Evolutionary conservation across 2,797 vertebrate genomes (phyloP).

Genomic region (Anguilla obscura): DNA sequence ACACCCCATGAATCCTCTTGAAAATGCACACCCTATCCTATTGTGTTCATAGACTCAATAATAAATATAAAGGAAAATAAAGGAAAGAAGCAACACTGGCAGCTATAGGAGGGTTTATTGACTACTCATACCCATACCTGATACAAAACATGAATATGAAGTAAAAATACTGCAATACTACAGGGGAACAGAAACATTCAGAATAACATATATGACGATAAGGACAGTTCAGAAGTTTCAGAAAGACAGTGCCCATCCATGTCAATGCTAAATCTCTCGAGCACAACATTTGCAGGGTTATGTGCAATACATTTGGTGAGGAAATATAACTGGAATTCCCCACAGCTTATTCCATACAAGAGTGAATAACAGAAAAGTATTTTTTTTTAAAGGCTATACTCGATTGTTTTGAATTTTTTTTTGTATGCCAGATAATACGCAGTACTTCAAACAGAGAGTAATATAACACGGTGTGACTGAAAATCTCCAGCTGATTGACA

Average conservation of each 20-base stretch:
- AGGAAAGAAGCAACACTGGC: background rate
- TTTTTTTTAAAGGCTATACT: background rate
- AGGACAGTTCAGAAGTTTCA: constrained; percentile 33
- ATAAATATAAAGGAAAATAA: background rate
- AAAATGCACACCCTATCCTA: background rate
- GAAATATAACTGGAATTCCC: constrained; percentile 33
- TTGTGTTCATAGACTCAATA: background rate
- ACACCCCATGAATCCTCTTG: background rate
- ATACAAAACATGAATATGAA: constrained; percentile 21
- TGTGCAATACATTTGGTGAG: constrained; percentile 55
- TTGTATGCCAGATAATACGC: background rate
- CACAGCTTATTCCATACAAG: constrained; percentile 61
- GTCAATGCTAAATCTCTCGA: constrained; percentile 32
- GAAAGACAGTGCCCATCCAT: constrained; percentile 49
- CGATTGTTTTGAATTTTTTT: background rate
- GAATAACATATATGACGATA: constrained; percentile 31
- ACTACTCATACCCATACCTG: constrained; percentile 40
- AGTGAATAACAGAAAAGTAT: background rate
- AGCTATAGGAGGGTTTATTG: constrained; percentile 54
- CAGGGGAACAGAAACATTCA: constrained; percentile 32
- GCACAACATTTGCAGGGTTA: constrained; percentile 10
- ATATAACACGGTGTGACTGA: background rate
- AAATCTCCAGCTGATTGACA: background rate
- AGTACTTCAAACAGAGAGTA: background rate
- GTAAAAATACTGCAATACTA: constrained; percentile 39